Evolutionary conservation across 2,113 vertebrate genomes (phyloP).

Genomic region (Dipodomys merriami): DNA sequence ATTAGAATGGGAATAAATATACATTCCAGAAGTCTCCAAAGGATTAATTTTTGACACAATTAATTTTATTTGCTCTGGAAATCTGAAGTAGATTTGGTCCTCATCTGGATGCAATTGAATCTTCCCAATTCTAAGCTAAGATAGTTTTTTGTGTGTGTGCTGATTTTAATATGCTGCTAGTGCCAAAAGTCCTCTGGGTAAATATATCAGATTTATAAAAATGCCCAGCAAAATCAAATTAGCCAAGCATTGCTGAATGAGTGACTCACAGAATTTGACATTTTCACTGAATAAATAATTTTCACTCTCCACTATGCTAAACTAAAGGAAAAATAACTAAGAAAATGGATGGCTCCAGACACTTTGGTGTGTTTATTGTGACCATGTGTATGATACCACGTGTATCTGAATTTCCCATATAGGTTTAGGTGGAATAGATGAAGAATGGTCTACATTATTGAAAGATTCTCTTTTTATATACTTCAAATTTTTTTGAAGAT

Average conservation of each 20-base stretch:
- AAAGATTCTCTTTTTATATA: background rate
- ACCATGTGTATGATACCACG: background rate
- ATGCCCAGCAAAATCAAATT: conserved; percentile 71
- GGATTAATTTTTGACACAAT: conserved; percentile 78
- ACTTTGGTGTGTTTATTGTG: conserved; percentile 36
- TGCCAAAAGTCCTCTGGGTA: conserved; percentile 76
- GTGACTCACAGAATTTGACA: conserved; percentile 61
- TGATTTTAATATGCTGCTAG: conserved; percentile 68
- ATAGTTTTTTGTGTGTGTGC: conserved; percentile 27
- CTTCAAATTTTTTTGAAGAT: background rate
- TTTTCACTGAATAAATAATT: conserved; percentile 73
- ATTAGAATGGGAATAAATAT: conserved; percentile 65
- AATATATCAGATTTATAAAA: conserved; percentile 76
- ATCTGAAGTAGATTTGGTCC: conserved; percentile 66
- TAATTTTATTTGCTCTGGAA: conserved; percentile 75
- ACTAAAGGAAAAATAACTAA: background rate
- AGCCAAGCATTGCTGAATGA: conserved; percentile 65
- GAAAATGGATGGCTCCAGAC: conserved; percentile 35
- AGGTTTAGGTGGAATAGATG: background rate
- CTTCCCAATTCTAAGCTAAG: conserved; percentile 63
- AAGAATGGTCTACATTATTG: background rate
- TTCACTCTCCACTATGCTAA: conserved; percentile 65
- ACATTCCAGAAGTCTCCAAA: conserved; percentile 70
- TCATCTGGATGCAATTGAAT: conserved; percentile 76
- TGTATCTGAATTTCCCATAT: background rate